phyloP scores from a whole-genome alignment of 1,140 invertebrate genomes.

The Listronotus oregonensis region DNA sequence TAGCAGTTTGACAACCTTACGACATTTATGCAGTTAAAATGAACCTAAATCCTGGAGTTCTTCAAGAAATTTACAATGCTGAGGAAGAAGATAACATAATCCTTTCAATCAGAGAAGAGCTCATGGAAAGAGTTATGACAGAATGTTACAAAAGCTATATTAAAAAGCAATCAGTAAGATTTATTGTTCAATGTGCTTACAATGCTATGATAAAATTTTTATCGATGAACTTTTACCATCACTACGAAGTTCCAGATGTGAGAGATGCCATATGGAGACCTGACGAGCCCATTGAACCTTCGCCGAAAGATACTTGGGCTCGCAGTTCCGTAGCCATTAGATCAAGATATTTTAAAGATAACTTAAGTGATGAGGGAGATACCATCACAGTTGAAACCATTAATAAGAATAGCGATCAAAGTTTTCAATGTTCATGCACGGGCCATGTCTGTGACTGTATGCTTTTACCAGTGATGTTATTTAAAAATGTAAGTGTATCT shows the following conservation, averaged over 20 bases:
- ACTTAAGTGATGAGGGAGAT: no score
- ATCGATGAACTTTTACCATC: slow-evolving; percentile 24
- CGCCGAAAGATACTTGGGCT: slow-evolving; percentile 33
- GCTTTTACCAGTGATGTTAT: no score
- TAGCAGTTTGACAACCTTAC: no score
- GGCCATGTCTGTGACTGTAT: no score
- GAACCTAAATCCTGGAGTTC: no score
- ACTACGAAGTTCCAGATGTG: slow-evolving; percentile 12
- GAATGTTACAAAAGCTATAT: slow-evolving; percentile 28
- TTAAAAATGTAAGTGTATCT: no score
- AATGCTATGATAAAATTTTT: slow-evolving; percentile 27
- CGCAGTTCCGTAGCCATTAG: slow-evolving; percentile 14
- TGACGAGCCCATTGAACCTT: slow-evolving; percentile 21
- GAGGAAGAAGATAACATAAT: slow-evolving; percentile 19
- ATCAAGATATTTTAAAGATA: background rate
- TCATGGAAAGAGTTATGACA: slow-evolving; percentile 28
- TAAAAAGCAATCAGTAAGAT: slow-evolving; percentile 26
- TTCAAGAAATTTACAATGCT: slow-evolving; percentile 6
- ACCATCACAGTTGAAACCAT: no score
- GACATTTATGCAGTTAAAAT: no score
- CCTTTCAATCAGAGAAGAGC: slow-evolving; percentile 19
- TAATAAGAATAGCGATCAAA: no score
- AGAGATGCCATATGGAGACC: slow-evolving; percentile 12
- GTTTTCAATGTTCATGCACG: no score
- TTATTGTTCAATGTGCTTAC: slow-evolving; percentile 29